Evolutionary conservation across 2,888 invertebrate genomes (phyloP).

Genomic region (Drosophila picticornis): DNA sequence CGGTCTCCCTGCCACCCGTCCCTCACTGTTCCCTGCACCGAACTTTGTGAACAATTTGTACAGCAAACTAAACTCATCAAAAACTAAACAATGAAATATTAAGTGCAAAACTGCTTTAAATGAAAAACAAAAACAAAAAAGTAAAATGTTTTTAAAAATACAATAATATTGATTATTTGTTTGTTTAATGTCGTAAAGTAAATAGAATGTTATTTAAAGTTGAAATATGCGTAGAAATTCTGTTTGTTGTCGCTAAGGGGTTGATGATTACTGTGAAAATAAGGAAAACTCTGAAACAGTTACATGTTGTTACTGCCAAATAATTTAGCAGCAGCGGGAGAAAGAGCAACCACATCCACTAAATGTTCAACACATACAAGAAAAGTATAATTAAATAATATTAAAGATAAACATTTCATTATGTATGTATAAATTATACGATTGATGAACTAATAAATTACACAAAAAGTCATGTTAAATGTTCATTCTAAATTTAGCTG

Average conservation of each 20-base stretch:
- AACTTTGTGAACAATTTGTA: conserved; percentile 71
- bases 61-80: conserved; percentile 63
- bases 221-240: conserved; percentile 36
- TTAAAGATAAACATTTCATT: conserved; percentile 42
- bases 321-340: conserved; percentile 45
- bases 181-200: conserved; percentile 59
- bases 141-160: conserved; percentile 46
- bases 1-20: conserved; percentile 24
- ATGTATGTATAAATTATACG: conserved; percentile 60
- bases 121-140: conserved; percentile 42
- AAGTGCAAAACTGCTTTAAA: conserved; percentile 75
- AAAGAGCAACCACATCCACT: conserved; percentile 46
- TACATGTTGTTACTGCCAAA: conserved; percentile 32
- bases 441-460: conserved; percentile 64
- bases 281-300: conserved; percentile 18
- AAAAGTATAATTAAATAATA: conserved; percentile 52
- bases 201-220: conserved; percentile 61
- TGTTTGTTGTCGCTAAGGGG: conserved; percentile 53
- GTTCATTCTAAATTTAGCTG: conserved; percentile 4
- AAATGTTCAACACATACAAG: conserved; percentile 59
- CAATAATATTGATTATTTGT: conserved; percentile 53
- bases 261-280: not conserved
- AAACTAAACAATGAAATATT: conserved; percentile 68
- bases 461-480: conserved; percentile 61
- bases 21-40: conserved; percentile 53